These are phyloP conservation scores for Columba guinea DNA, from an alignment of 2,797 vertebrate genomes.

Conservation along the genomic window DNA sequence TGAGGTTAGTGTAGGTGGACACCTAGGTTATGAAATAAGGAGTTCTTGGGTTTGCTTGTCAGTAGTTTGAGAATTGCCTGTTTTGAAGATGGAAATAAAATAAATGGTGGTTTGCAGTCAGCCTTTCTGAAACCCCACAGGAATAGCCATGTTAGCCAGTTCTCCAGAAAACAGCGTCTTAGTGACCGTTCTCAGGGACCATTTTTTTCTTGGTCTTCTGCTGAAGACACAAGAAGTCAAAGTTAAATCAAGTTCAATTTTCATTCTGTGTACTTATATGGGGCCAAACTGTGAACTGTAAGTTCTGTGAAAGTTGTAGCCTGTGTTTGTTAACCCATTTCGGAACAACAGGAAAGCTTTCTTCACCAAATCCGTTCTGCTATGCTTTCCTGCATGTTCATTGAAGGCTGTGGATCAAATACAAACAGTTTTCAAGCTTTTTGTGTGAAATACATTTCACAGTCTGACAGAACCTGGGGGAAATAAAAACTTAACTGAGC, in stretches of 20 bases:
- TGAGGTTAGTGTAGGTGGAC: conserved; percentile 30
- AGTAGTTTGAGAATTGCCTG: background rate
- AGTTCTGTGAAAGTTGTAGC: background rate
- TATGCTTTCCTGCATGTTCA: background rate
- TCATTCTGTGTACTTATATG: background rate
- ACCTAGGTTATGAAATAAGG: conserved; percentile 14
- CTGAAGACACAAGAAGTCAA: background rate
- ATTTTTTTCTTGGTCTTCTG: background rate
- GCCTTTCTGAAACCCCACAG: background rate
- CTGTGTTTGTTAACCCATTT: background rate
- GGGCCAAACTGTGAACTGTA: background rate
- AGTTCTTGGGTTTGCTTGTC: conserved; percentile 7
- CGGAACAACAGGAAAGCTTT: background rate
- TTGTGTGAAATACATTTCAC: background rate
- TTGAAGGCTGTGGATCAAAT: background rate
- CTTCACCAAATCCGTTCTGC: background rate
- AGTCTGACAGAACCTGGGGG: background rate
- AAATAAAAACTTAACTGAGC: background rate
- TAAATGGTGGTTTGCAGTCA: background rate
- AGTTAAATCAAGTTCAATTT: background rate
- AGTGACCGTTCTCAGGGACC: background rate
- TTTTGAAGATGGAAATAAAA: background rate
- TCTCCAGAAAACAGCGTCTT: background rate
- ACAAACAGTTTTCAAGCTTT: background rate
- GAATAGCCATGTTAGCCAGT: background rate